Evolutionary conservation across 2,888 invertebrate species (phyloP).

Genomic region (Calameuta idolon): DNA sequence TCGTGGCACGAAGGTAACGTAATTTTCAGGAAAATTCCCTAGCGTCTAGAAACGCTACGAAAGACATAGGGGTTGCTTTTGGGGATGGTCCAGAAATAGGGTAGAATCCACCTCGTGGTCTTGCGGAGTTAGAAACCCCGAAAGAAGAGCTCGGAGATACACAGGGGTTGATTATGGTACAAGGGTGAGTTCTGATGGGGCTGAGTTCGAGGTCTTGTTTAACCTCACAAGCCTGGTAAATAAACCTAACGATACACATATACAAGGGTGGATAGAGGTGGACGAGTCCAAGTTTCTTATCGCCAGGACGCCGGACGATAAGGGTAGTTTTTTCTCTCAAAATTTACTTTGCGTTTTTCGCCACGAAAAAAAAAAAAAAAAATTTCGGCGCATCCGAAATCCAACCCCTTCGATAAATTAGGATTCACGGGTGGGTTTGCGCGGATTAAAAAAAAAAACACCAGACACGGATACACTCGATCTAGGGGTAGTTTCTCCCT

Average conservation of each 20-base stretch:
- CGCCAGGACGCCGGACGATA: background rate
- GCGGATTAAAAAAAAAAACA: background rate
- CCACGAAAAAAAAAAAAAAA: background rate
- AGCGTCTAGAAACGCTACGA: background rate
- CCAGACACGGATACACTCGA: background rate
- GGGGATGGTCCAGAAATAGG: background rate
- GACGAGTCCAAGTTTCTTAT: background rate
- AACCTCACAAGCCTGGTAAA: conserved; percentile 9
- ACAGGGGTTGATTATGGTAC: background rate
- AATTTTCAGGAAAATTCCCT: background rate
- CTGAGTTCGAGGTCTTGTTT: conserved; percentile 5
- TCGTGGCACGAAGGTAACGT: background rate
- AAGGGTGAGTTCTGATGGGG: background rate
- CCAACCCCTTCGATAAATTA: background rate
- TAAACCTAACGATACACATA: conserved; percentile 9
- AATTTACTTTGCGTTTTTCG: background rate
- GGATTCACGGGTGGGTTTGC: background rate
- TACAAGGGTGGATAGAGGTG: background rate
- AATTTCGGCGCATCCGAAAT: background rate
- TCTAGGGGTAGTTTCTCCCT: background rate
- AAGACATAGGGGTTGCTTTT: background rate
- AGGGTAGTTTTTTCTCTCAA: background rate
- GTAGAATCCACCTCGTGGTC: background rate
- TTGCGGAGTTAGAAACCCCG: background rate
- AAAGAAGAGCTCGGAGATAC: background rate